Evolutionary conservation across 2,888 invertebrate species (phyloP), one percentile per base, ranked within the genome.

Genomic region (Yponomeuta sedellus): DNA sequence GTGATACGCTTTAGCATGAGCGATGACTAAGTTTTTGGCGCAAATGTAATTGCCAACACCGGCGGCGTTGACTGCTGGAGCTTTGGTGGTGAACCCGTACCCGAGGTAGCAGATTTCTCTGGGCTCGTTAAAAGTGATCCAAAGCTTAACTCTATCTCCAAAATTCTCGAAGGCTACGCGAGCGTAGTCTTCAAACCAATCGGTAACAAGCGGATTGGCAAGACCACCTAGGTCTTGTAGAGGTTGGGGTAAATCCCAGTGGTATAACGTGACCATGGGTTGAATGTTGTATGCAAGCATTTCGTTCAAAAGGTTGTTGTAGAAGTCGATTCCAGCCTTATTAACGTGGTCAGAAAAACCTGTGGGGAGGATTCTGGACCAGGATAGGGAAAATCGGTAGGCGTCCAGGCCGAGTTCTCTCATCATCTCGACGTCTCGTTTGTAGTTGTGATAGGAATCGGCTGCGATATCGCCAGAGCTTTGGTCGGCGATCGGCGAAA

Each of bases 71-170:
- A 77, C 67, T 67, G 75, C 78, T 10, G 87, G 88, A 59, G 88
- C 86, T 25, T n/a, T 40, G 3, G 20, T 10, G 1, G 10, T 58
- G 16, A 19, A 19, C 1, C 63, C 67, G 39, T 67, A 67, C n/a
- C 65, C 65, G n/a, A 52, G 22, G 11, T 63, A 22, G 57, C 67
- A 67, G 11, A 67, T 63, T 63, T 64, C 52, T 22, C 20, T 28
- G 16, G 67, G 94, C 72, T 94, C 94, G 74, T 94, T 94, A 65
- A 94, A 85, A 0, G 94, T 94, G 0, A 93, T 91, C 94, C 94
- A 94, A 44, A 83, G 73, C 74, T 68, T 91, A 4, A 93, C 90
- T 68, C 92, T 86, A 68, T 88, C 86, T 0, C 92, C 93, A 67
- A 86, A 92, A 72, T 88, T 77, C 62, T 83, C 80, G 68, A 91